Conservation (phyloP, 2,113 vertebrate genomes). For the Nothocercus julius region DNA sequence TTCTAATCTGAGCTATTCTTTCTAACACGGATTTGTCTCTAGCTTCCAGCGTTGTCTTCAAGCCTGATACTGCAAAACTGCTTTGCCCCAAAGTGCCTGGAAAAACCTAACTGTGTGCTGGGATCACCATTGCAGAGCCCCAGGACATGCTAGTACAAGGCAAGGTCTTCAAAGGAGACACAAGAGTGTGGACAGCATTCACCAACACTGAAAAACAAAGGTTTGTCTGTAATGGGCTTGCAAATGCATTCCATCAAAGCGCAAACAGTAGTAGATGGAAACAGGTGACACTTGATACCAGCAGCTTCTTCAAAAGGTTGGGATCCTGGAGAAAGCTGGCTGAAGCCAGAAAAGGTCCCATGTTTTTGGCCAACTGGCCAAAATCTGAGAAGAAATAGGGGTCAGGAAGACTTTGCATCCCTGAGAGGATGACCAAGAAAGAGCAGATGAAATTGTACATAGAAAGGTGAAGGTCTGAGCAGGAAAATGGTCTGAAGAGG, state of each 20-base stretch:
- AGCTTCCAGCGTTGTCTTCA: neutral
- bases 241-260: neutral
- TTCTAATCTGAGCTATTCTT: neutral
- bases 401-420: neutral
- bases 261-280: neutral
- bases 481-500: neutral
- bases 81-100: neutral
- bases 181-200: neutral
- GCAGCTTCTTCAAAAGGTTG: neutral
- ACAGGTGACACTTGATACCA: neutral
- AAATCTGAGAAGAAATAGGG: neutral
- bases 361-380: neutral
- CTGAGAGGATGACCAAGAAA: neutral
- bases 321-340: neutral
- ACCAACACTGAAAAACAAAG: neutral
- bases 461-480: neutral
- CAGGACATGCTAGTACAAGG: neutral
- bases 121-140: neutral
- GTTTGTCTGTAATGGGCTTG: neutral
- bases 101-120: neutral
- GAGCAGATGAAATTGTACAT: neutral
- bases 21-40: fast-evolving
- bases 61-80: neutral
- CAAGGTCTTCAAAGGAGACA: neutral
- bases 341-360: neutral